These are phyloP conservation scores for Diarsia brunnea DNA, from an alignment of 2,888 invertebrate genomes.

Conservation along the genomic window DNA sequence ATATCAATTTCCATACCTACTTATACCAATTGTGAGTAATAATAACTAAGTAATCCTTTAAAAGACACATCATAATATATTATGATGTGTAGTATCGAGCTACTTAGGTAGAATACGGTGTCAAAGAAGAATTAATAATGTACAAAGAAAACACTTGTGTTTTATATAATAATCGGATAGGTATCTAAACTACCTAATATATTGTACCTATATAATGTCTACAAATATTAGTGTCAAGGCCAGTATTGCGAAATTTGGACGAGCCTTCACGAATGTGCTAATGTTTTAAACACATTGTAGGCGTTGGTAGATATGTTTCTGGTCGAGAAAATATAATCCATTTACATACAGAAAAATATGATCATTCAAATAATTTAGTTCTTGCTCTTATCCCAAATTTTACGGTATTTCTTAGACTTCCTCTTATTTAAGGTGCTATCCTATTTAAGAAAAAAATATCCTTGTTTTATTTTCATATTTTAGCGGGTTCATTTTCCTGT, in stretches of 20 bases:
- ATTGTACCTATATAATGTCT: not conserved
- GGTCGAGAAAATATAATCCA: not conserved
- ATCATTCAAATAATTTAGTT: not conserved
- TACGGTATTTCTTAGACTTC: too few relatives aligned
- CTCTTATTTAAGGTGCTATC: too few relatives aligned
- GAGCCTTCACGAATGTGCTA: constrained; percentile 19
- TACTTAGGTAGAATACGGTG: not conserved
- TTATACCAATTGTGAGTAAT: constrained; percentile 24
- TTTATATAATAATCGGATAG: not conserved
- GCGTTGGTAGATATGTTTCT: not conserved
- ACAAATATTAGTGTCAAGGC: constrained; percentile 50
- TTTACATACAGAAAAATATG: not conserved
- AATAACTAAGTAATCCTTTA: constrained; percentile 19
- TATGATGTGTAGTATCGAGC: not conserved
- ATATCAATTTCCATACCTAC: constrained; percentile 24
- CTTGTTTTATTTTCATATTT: too few relatives aligned
- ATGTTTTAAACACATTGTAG: constrained; percentile 35
- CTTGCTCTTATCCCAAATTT: not conserved
- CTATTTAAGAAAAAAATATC: too few relatives aligned
- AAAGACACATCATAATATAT: not conserved
- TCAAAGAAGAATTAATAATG: not conserved
- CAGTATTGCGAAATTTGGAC: constrained; percentile 33
- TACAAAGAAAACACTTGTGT: not conserved
- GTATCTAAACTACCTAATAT: not conserved
- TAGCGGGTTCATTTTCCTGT: too few relatives aligned